Evolutionary conservation across 2,888 invertebrate genomes (phyloP).

Genomic region (Smittia sp.): DNA sequence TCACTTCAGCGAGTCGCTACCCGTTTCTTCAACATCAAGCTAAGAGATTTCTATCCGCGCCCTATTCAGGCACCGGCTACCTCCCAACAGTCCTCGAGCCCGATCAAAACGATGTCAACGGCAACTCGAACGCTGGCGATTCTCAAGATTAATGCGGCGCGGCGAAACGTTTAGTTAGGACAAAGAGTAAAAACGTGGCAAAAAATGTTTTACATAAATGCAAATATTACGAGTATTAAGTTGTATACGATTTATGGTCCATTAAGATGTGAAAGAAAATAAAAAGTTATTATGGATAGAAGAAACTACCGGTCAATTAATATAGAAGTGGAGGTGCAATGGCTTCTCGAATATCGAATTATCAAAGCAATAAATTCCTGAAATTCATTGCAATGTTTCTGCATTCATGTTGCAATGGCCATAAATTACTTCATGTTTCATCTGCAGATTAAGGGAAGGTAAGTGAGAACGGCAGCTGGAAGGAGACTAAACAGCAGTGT

Average conservation of each 20-base stretch:
- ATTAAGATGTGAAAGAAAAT: conserved; percentile 9
- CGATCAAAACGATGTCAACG: conserved; percentile 39
- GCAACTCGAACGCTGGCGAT: conserved; percentile 35
- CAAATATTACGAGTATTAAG: neutral
- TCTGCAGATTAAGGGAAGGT: neutral
- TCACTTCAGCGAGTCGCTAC: conserved; percentile 49
- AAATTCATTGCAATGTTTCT: conserved; percentile 25
- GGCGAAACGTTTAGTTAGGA: conserved; percentile 33
- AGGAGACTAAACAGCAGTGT: conserved; percentile 16
- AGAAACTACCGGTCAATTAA: no score
- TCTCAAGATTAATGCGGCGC: conserved; percentile 34
- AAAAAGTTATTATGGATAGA: conserved; percentile 21
- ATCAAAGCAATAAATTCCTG: conserved; percentile 28
- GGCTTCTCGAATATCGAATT: conserved; percentile 19
- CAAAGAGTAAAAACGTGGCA: conserved; percentile 20
- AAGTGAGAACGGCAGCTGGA: conserved; percentile 25
- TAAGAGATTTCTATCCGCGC: conserved; percentile 77
- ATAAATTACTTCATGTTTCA: conserved; percentile 40
- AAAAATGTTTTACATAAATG: neutral
- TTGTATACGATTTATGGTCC: conserved; percentile 18
- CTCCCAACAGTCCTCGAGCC: conserved; percentile 63
- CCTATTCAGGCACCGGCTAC: conserved; percentile 80
- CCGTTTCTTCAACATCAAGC: conserved; percentile 53
- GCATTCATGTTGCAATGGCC: conserved; percentile 32
- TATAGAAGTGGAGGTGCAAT: conserved; percentile 26